Base-by-base conservation (phyloP, 2,113 vertebrate genomes). In the Urocitellus parryii region DNA sequence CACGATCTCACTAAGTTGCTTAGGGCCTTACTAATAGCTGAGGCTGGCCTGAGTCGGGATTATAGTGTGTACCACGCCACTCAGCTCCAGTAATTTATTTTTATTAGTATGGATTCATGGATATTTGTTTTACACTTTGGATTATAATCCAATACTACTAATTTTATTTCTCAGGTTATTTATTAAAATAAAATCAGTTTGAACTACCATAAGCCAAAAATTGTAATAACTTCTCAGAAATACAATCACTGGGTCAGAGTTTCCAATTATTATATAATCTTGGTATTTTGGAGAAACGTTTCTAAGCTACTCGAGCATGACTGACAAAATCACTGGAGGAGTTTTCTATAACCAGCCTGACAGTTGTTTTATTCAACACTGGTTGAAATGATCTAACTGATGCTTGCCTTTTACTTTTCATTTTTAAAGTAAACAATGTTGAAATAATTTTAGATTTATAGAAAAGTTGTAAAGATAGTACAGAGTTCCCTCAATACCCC, bases 231-330 rank as follows among this genome's bases (percentile, higher is more conserved):
- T 56, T 92, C 45, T 94, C 42, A 96, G 68, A 83, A 92, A 79
- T 89, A 34, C 22, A 91, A 89, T 82, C 22, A 83, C 4, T 90
- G 32, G 22, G 51, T 96, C 56, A 65, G 68, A 88, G 34, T 85
- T 96, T 94, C 63, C 29, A 96, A 25, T 88, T 95, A 93, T 72
- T 96, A n/a, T 63, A 56, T 95, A 86, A 89, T 88, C 29, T 94
- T 78, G 82, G 14, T 82, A 80, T 91, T 94, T 86, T 97, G 90
- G 83, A 93, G 24, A 32, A 84, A 83, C 6, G 32, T 87, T 92
- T 94, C 77, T 65, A 83, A 90, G 72, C 68, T 9, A 82, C 22
- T 10, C 14, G 90, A 73, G 13, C 58, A 78, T 27, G 61, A 42
- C 11, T 74, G 76, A 4, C 70, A 93, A 8, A 95, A 73, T 73